phyloP scores from a whole-genome alignment of 2,113 vertebrate genomes.

The Periophthalmodon schlosseri region DNA sequence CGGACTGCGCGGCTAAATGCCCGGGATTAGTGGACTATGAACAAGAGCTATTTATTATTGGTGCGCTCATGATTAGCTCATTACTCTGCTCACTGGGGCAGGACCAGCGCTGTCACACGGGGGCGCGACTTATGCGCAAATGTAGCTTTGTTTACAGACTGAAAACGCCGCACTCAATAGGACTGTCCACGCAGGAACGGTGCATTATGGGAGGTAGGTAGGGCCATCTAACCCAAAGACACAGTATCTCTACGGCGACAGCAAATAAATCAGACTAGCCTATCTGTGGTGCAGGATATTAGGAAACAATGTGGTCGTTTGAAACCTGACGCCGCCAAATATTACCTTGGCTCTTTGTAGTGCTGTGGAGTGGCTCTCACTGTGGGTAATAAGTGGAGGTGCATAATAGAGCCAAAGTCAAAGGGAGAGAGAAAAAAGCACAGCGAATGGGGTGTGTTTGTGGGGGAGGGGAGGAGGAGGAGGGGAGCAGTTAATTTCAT shows the following conservation, averaged over 20 bases:
- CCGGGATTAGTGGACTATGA: conserved; percentile 70
- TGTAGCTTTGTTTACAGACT: conserved; percentile 36
- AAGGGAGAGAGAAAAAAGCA: conserved; percentile 21
- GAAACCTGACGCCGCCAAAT: not conserved
- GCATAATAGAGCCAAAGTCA: conserved; percentile 32
- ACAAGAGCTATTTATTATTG: conserved; percentile 69
- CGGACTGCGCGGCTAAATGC: conserved; percentile 54
- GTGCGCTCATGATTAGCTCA: conserved; percentile 69
- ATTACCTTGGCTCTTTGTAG: conserved; percentile 3
- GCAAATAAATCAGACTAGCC: conserved; percentile 18
- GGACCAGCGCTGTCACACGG: conserved; percentile 45
- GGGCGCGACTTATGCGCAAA: not conserved
- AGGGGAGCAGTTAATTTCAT: conserved; percentile 70
- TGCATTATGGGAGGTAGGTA: not conserved
- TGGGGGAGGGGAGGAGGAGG: conserved; percentile 42
- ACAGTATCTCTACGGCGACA: not conserved
- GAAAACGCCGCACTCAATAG: conserved; percentile 33
- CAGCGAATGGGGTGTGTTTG: conserved; percentile 4
- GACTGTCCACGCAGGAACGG: not conserved
- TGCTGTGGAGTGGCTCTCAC: conserved; percentile 6
- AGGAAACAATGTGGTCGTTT: conserved; percentile 6
- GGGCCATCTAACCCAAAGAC: not conserved
- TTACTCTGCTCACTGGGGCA: conserved; percentile 65
- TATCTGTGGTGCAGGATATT: not conserved
- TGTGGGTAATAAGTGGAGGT: conserved; percentile 25